A percentile compares a stretch with the other conserved stretches of the same genome.
phyloP scores from a whole-genome alignment of 2,888 invertebrate genomes.

The Machimus rusticus region DNA sequence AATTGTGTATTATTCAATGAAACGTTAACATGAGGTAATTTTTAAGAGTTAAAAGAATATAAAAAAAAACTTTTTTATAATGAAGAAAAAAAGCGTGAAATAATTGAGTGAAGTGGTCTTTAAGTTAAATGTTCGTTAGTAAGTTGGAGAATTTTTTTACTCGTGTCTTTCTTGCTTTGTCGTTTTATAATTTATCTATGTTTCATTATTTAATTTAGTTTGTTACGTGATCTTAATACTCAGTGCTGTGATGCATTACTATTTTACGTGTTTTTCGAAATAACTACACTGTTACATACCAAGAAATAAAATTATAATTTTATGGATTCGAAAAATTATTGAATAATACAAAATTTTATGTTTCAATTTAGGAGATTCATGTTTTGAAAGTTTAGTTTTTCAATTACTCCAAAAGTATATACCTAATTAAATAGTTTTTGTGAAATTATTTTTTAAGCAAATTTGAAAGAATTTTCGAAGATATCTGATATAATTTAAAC shows the following conservation, averaged over 20 bases:
- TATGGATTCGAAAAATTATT: no score
- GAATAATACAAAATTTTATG: no score
- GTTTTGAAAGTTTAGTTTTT: no score
- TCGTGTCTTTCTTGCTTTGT: neutral
- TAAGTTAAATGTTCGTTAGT: neutral
- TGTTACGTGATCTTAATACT: neutral
- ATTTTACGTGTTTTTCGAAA: neutral
- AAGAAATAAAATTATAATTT: neutral
- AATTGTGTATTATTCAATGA: neutral
- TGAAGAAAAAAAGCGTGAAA: neutral
- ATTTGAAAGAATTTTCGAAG: neutral
- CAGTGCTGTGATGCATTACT: neutral
- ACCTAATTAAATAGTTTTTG: no score
- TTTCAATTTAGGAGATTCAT: no score
- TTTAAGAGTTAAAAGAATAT: neutral
- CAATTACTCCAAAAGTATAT: no score
- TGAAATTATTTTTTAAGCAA: neutral
- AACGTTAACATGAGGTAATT: neutral
- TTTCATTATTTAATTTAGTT: neutral
- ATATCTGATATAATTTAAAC: neutral
- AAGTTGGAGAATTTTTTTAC: slow-evolving; percentile 29
- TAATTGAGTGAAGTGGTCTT: neutral
- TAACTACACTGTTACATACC: neutral
- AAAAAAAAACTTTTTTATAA: neutral
- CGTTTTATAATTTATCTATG: neutral